Evolutionary conservation across 2,113 vertebrate genomes (phyloP).

Genomic region (Athene cunicularia): DNA sequence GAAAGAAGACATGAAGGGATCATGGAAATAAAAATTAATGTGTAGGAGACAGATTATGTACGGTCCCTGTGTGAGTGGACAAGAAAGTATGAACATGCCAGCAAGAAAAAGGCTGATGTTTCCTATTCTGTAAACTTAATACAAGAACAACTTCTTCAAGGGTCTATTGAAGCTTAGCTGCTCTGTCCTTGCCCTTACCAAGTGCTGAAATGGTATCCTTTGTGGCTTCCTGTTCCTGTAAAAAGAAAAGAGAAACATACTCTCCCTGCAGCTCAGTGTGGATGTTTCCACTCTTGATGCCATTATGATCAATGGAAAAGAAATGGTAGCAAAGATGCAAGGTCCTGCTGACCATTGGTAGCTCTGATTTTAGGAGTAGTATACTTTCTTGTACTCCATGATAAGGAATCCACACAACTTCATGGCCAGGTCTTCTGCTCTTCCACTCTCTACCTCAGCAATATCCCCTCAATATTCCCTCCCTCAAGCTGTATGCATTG

Average conservation of each 20-base stretch:
- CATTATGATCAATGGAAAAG: too few relatives aligned
- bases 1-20: background rate
- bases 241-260: background rate
- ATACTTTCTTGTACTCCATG: background rate
- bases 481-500: accelerated
- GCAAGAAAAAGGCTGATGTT: constrained; percentile 13
- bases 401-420: background rate
- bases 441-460: background rate
- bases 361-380: background rate
- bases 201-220: background rate
- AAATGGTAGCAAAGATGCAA: background rate
- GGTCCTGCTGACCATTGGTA: background rate
- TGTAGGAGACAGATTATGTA: background rate
- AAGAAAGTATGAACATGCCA: background rate
- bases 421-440: background rate
- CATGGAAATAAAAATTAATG: background rate
- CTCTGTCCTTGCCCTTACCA: background rate
- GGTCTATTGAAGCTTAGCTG: background rate
- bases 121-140: background rate
- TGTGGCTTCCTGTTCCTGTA: background rate
- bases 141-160: background rate
- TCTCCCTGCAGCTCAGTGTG: background rate
- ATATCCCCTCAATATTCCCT: background rate
- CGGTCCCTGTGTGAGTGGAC: background rate
- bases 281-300: background rate